Percentiles rank a stretch among this genome's conserved stretches.
Conservation (phyloP, 2,797 vertebrate genomes). For the Phoxinus dragarum region DNA sequence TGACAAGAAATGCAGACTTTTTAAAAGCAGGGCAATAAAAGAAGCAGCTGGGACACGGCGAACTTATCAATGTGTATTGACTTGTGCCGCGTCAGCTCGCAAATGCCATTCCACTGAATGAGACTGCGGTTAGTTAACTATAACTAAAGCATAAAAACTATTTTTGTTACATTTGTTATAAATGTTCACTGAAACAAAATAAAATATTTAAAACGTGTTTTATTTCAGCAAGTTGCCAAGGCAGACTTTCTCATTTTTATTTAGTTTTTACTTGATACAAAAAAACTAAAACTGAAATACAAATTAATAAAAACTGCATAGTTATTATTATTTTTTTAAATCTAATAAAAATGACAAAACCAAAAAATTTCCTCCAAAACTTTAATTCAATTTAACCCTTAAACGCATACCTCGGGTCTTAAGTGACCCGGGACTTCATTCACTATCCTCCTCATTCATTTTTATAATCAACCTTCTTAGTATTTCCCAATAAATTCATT, state of each 20-base stretch:
- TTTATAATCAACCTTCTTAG: too few species aligned
- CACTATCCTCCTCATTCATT: too few species aligned
- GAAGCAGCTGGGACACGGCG: constrained; percentile 40
- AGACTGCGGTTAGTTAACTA: not conserved
- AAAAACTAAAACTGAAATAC: not conserved
- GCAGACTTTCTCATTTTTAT: too few species aligned
- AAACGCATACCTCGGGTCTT: too few species aligned
- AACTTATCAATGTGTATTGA: constrained; percentile 51
- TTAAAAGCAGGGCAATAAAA: constrained; percentile 39
- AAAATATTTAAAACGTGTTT: too few species aligned
- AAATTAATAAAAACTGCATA: not conserved
- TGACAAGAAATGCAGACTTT: constrained; percentile 29
- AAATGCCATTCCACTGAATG: constrained; percentile 45
- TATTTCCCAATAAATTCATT: too few species aligned
- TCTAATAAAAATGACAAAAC: not conserved
- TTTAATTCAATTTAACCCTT: too few species aligned
- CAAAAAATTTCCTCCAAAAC: not conserved
- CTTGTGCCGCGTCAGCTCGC: constrained; percentile 40
- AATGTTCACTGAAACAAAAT: not conserved
- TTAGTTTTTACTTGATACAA: not conserved
- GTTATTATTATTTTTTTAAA: not conserved
- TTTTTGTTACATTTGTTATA: not conserved
- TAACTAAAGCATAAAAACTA: too few species aligned
- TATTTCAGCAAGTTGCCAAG: too few species aligned
- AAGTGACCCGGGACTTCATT: too few species aligned